Evolutionary conservation across 2,888 invertebrate genomes (phyloP).

Genomic region (Augochlorella aurata): DNA sequence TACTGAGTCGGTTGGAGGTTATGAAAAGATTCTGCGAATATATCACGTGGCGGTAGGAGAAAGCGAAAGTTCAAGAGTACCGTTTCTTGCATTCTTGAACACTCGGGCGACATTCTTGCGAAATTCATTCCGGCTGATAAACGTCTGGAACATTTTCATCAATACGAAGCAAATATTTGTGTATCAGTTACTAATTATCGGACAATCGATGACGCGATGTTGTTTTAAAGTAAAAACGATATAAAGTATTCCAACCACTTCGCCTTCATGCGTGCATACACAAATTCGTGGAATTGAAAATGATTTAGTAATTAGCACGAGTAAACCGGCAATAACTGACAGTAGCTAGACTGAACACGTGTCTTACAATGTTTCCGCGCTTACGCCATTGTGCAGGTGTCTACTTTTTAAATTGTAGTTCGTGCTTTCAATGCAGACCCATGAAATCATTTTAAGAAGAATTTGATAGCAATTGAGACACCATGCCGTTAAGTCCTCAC

Average conservation of each 20-base stretch:
- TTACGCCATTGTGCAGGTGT: neutral
- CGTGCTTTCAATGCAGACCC: neutral
- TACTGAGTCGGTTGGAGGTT: conserved; percentile 32
- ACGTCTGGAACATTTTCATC: neutral
- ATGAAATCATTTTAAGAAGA: neutral
- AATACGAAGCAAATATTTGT: neutral
- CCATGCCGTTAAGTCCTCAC: neutral
- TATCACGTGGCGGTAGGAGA: conserved; percentile 50
- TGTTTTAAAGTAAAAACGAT: neutral
- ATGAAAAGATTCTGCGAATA: conserved; percentile 15
- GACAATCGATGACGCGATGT: neutral
- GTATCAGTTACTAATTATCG: neutral
- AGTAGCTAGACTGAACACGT: conserved; percentile 11
- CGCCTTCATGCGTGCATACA: neutral
- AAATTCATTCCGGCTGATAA: conserved; percentile 12
- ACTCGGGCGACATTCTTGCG: conserved; percentile 10
- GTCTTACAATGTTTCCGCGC: neutral
- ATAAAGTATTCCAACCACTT: neutral
- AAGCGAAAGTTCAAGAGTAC: conserved; percentile 40
- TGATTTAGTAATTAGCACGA: neutral
- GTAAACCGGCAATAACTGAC: neutral
- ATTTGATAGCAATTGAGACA: neutral
- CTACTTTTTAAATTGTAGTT: neutral
- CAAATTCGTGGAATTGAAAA: neutral
- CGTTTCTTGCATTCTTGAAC: neutral